These are phyloP conservation scores for Gouania willdenowi DNA, from an alignment of 2,797 vertebrate species.

Conservation along the genomic window DNA sequence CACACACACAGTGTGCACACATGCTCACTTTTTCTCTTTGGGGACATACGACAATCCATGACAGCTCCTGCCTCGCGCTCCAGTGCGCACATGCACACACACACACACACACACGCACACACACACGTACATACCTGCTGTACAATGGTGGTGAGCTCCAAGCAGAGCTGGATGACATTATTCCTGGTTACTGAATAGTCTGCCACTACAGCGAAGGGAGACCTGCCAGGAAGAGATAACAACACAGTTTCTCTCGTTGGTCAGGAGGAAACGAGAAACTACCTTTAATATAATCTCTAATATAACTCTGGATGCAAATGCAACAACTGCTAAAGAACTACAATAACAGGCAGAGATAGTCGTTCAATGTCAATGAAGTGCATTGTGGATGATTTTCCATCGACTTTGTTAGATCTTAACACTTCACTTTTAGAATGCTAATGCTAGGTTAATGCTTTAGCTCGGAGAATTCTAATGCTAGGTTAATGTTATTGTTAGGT, in stretches of 20 bases:
- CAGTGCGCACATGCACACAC: slow-evolving; percentile 14
- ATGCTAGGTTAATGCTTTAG: too few species aligned
- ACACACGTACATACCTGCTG: slow-evolving; percentile 81
- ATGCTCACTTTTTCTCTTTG: slow-evolving; percentile 2
- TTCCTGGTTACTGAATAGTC: slow-evolving; percentile 94
- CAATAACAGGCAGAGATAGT: too few species aligned
- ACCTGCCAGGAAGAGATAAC: slow-evolving; percentile 75
- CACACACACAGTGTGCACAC: slow-evolving; percentile 33
- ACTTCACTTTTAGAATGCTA: too few species aligned
- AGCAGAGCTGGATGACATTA: slow-evolving; percentile 93
- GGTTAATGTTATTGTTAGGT: too few species aligned
- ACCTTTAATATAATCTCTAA: too few species aligned
- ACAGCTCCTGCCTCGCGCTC: slow-evolving; percentile 23
- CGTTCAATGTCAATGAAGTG: too few species aligned
- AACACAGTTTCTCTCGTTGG: slow-evolving; percentile 25
- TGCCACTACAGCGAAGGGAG: slow-evolving; percentile 92
- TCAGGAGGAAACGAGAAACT: too few species aligned
- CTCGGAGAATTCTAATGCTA: too few species aligned
- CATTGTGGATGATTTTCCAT: too few species aligned
- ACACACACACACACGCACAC: slow-evolving; percentile 11
- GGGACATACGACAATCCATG: slow-evolving; percentile 36
- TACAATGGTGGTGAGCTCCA: slow-evolving; percentile 94
- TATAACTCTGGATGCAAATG: too few species aligned
- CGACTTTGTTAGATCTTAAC: too few species aligned
- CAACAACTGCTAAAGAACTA: too few species aligned